Percentiles rank a stretch among this genome's conserved stretches.
Conservation (phyloP, 2,888 invertebrate species). For the Chrysodeixis includens region DNA sequence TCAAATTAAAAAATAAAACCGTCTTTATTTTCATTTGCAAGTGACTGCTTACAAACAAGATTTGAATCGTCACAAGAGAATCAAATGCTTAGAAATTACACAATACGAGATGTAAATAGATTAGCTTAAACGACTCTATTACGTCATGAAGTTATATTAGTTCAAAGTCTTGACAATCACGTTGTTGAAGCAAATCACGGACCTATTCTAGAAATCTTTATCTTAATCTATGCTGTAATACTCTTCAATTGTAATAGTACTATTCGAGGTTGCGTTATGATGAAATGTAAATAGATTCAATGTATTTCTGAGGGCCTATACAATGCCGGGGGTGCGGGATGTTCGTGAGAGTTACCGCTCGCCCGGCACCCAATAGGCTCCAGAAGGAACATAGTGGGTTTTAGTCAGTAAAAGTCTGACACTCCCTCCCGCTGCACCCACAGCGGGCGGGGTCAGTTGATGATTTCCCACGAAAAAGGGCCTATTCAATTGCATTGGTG, state of each 20-base stretch:
- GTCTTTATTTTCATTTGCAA: neutral
- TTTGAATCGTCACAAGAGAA: neutral
- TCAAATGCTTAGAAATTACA: neutral
- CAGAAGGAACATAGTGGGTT: too few relatives aligned
- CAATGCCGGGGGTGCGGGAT: too few relatives aligned
- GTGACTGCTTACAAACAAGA: neutral
- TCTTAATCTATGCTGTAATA: neutral
- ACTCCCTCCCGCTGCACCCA: too few relatives aligned
- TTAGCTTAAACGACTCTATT: neutral
- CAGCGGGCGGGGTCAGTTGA: too few relatives aligned
- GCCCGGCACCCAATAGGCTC: too few relatives aligned
- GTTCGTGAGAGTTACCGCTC: too few relatives aligned
- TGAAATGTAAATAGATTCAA: neutral
- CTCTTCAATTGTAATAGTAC: neutral
- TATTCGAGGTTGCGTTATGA: neutral
- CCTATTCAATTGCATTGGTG: too few relatives aligned
- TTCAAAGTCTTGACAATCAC: neutral
- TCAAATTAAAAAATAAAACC: too few relatives aligned
- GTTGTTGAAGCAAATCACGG: neutral
- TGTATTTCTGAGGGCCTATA: too few relatives aligned
- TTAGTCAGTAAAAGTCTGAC: too few relatives aligned
- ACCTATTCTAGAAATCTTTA: neutral
- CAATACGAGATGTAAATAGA: constrained; percentile 1
- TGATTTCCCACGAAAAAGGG: too few relatives aligned
- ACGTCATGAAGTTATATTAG: neutral